Evolutionary conservation across 2,797 vertebrate genomes (phyloP), one percentile per base, ranked within the genome.

Genomic region (Pyrrhura leucotis): DNA sequence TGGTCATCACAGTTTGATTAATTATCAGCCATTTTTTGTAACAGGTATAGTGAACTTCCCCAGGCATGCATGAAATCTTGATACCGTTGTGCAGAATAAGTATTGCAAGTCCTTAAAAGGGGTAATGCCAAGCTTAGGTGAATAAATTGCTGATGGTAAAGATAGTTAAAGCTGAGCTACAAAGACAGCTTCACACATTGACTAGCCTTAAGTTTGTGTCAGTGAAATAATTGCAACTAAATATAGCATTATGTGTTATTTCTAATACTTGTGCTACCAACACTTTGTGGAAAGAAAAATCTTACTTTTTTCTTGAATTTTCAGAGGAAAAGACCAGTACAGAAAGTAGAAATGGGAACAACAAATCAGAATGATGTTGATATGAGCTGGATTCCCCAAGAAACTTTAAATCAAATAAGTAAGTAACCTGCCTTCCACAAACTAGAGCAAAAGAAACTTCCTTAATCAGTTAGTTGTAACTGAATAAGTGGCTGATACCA

Each of bases 351-450:
- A 95, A 99, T 99, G 98, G 99, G 99, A 74, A 99, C 99, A 2
- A 98, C 99, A 3, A 99, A 98, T 97, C 99, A 99, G 97, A 99
- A 99, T 5, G 99, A 99, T 74, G 99, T 99, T 9, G 99, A 99
- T 89, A 98, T 99, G 98, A 99, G 99, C 97, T 99, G 99, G 99
- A 99, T 99, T 98, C 99, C 99, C 39, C 98, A 99, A 96, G 99
- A 99, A 96, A 99, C 99, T 22, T 98, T 99, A 88, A 99, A 99
- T 98, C 99, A 99, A 97, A 99, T 99, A 97, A 99, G 99, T 99
- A 98, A 97, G 99, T 99, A 83, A 29, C 66, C 25, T 74, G 14
- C 25, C 53, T 85, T 74, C 54, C 13, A 26, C 47, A 51, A 63
- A 31, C 6, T 23, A 40, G 12, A 72, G 51, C 2, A 1, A 39